Percentiles rank a stretch among this genome's conserved stretches.
phyloP scores from a whole-genome alignment of 2,113 vertebrate genomes.

The Gymnocephalus cernua region DNA sequence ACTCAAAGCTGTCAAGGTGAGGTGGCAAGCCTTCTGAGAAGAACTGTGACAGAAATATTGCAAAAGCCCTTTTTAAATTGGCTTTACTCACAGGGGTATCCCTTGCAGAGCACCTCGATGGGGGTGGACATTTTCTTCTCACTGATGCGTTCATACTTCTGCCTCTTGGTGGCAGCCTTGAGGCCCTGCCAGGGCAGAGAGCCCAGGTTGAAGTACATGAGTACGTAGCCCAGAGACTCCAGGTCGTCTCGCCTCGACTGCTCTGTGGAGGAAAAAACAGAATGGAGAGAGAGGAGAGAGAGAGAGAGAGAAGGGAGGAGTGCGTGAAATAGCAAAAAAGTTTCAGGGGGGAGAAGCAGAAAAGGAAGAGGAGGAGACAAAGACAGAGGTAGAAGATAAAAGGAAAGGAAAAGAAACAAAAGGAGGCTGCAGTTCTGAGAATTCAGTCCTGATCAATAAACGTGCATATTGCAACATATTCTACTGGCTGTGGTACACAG shows the following conservation, averaged over 20 bases:
- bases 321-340: not conserved
- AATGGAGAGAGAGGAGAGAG: not conserved
- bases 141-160: slow-evolving; percentile 98
- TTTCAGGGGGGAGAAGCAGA: not conserved
- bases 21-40: not conserved
- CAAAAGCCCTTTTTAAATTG: not conserved
- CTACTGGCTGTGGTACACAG: not conserved
- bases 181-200: slow-evolving; percentile 98
- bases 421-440: not conserved
- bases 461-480: slow-evolving; percentile 2
- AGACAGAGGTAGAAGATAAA: not conserved
- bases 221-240: slow-evolving; percentile 96
- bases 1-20: not conserved
- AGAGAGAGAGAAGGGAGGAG: not conserved
- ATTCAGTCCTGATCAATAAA: not conserved
- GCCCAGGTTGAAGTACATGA: slow-evolving; percentile 99
- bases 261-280: slow-evolving; percentile 82
- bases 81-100: slow-evolving; percentile 94
- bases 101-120: slow-evolving; percentile 97
- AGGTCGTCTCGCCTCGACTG: slow-evolving; percentile 97
- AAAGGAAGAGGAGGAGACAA: no score
- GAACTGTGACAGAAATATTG: not conserved
- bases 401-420: not conserved
- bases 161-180: slow-evolving; percentile 97
- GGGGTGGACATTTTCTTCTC: slow-evolving; percentile 99